These are phyloP conservation scores for Cataglyphis hispanica DNA, from an alignment of 1,140 invertebrate genomes.

Conservation along the genomic window DNA sequence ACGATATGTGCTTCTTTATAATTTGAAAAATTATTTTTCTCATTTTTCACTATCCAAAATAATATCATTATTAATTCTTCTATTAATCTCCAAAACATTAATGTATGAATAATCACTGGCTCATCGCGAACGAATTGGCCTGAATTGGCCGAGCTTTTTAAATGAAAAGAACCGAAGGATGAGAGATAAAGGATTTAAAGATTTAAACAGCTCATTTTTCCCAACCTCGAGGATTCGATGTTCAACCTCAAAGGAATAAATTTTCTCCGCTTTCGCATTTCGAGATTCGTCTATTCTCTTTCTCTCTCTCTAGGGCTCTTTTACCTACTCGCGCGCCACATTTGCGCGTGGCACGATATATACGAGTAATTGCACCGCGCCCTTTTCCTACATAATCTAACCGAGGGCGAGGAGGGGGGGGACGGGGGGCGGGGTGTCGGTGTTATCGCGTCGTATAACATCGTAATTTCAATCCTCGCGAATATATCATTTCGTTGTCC, in stretches of 20 bases:
- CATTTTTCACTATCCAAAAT: too few relatives aligned
- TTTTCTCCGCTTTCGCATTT: not conserved
- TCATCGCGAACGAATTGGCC: too few relatives aligned
- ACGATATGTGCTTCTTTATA: too few relatives aligned
- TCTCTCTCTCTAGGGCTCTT: not conserved
- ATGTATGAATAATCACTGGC: too few relatives aligned
- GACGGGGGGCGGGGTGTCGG: too few relatives aligned
- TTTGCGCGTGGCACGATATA: conserved; percentile 27
- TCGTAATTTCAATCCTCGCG: conserved; percentile 55
- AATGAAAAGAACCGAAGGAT: not conserved
- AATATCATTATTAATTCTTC: too few relatives aligned
- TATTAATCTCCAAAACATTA: too few relatives aligned
- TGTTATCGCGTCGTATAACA: conserved; percentile 50
- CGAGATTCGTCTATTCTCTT: not conserved
- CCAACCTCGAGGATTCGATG: not conserved
- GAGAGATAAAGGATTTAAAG: not conserved
- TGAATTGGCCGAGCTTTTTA: too few relatives aligned
- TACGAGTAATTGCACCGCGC: conserved; percentile 40
- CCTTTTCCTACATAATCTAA: conserved; percentile 36
- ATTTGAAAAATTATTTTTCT: too few relatives aligned
- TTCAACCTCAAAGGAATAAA: conserved; percentile 11
- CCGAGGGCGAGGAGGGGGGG: too few relatives aligned
- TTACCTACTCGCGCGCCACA: not conserved
- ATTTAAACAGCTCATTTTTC: not conserved
- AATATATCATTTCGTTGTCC: conserved; percentile 63